A percentile compares a stretch with the other conserved stretches of the same genome.
phyloP scores from a whole-genome alignment of 2,113 vertebrate species.

The Dolichotis patagonum region DNA sequence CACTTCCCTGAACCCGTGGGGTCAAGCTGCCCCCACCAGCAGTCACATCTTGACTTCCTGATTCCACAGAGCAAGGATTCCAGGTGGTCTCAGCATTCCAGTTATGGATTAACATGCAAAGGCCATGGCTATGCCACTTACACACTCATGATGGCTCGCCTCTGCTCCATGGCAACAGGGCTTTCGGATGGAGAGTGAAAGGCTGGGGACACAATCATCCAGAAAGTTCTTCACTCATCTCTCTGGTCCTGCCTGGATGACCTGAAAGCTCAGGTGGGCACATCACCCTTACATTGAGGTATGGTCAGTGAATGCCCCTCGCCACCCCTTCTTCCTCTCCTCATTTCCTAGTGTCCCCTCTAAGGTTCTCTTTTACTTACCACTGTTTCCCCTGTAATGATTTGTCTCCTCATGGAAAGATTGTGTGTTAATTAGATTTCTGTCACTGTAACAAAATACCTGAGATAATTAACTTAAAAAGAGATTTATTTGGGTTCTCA shows the following conservation, averaged over 20 bases:
- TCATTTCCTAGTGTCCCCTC: not conserved
- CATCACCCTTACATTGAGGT: not conserved
- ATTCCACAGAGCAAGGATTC: not conserved
- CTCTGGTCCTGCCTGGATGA: not conserved
- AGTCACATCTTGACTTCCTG: not conserved
- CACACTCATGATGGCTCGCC: not conserved
- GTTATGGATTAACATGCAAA: not conserved
- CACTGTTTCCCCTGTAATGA: not conserved
- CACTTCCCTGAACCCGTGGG: not conserved
- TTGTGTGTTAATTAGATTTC: not conserved
- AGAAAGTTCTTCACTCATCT: not conserved
- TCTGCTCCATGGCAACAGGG: not conserved
- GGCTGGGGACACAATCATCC: not conserved
- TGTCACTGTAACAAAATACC: not conserved
- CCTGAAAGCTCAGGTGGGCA: not conserved
- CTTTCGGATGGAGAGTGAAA: not conserved
- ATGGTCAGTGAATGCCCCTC: not conserved
- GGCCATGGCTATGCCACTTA: too few species aligned
- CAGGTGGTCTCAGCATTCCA: not conserved
- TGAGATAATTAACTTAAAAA: not conserved
- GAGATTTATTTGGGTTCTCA: not conserved
- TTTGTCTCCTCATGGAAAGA: not conserved
- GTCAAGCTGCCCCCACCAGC: not conserved
- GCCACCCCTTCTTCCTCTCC: not conserved
- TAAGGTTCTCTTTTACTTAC: not conserved